Evolutionary conservation across 2,888 invertebrate species (phyloP), one percentile per base, ranked within the genome.

Genomic region (Geophilus truncorum): DNA sequence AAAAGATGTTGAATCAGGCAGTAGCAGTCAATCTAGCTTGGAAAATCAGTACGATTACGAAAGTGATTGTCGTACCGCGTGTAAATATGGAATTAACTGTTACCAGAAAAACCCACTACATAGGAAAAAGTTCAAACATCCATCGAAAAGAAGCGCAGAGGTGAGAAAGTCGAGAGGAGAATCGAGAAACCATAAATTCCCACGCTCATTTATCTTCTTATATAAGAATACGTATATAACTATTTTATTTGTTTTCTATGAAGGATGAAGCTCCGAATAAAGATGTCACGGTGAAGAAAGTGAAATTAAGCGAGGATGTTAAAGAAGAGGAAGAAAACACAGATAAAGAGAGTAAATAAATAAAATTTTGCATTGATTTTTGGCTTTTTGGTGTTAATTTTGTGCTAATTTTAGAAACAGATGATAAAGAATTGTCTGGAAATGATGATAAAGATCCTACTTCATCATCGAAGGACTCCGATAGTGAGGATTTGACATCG

Each of bases 61-160:
- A 18, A 51, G 36, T n/a, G 81, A 81, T 28, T 15, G 36, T 0
- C 80, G 81, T 77, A 82, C 82, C 4, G 77, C 90, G 76, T 96
- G 96, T 86, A 92, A 92, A 88, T 95, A 93, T 86, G 93, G 94
- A 79, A 86, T 86, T 5, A 91, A 92, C 83, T 96, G 96, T 87
- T 95, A 94, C 86, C 94, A 94, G 85, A 93, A 91, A 85, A 95
- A 94, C 88, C 89, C 92, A 0, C 88, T 89, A 0, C 96, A 96
- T 88, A 89, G 89, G 81, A 88, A 90, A 81, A 92, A 91, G 85
- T 96, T 90, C 84, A 94, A 93, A 87, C 95, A 95, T 87, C 93
- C 93, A 12, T 28, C 81, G 0, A 81, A 78, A 23, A 0, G 9
- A 23, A 5, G 7, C 2, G 10, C 76, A 30, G 18, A 76, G 5